These are phyloP conservation scores for Melanaphis sacchari DNA, from an alignment of 1,140 invertebrate genomes.

Conservation along the genomic window DNA sequence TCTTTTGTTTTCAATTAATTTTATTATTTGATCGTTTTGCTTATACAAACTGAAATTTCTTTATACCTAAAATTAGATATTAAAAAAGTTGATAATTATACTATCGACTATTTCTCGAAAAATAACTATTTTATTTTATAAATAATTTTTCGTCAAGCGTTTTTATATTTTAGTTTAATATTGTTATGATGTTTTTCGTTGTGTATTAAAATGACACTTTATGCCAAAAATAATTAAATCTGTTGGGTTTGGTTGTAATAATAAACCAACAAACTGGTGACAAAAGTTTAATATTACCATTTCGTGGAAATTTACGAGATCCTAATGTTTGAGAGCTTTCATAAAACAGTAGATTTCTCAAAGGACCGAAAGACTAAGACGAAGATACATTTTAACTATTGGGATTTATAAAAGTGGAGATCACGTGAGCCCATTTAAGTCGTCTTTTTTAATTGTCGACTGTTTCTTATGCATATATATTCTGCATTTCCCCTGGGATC, in stretches of 20 bases:
- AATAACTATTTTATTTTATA: not conserved
- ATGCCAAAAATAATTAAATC: constrained; percentile 7
- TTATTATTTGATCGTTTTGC: not conserved
- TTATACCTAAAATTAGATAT: not conserved
- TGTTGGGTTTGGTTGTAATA: not conserved
- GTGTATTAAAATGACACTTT: not conserved
- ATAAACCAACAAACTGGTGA: not conserved
- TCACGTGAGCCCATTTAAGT: constrained; percentile 24
- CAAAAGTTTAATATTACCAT: constrained; percentile 37
- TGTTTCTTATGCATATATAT: not conserved
- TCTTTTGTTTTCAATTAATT: not conserved
- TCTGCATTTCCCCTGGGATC: constrained; percentile 1
- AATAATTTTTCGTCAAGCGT: not conserved
- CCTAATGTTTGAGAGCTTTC: constrained; percentile 28
- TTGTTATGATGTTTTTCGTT: not conserved
- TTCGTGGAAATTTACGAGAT: not conserved
- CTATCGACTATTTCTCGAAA: not conserved
- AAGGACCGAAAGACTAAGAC: constrained; percentile 30
- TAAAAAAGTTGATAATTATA: not conserved
- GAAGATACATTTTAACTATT: not conserved
- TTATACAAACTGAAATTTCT: not conserved
- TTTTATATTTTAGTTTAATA: not conserved
- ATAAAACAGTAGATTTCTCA: constrained; percentile 25
- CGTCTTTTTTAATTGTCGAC: constrained; percentile 46
- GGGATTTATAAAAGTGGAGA: not conserved